Evolutionary conservation across 2,888 invertebrate genomes (phyloP).

Genomic region (Pachycephus smyrnensis): DNA sequence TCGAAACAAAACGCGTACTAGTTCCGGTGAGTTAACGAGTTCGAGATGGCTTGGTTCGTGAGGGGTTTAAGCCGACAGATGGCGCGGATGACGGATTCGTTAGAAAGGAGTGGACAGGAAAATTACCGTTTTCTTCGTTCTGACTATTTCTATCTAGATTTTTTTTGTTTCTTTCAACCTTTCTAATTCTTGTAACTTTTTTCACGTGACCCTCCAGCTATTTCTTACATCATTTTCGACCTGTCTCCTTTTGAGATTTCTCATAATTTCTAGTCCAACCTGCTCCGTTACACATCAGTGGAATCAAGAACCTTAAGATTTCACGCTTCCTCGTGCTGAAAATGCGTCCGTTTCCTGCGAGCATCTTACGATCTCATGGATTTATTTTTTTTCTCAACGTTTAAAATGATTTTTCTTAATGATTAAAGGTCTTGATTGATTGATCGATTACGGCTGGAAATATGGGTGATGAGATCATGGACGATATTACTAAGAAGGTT

Average conservation of each 20-base stretch:
- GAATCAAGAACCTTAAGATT: not conserved
- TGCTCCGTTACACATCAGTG: not conserved
- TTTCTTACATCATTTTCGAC: not conserved
- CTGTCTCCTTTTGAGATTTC: not conserved
- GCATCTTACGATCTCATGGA: not conserved
- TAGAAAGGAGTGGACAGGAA: not conserved
- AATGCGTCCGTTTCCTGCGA: not conserved
- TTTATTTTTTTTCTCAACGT: not conserved
- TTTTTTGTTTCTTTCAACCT: not conserved
- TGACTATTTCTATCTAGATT: not conserved
- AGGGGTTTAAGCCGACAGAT: not conserved
- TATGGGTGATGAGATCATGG: not conserved
- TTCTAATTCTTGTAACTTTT: not conserved
- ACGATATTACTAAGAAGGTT: not conserved
- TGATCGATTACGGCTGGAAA: not conserved
- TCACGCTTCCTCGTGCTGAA: not conserved
- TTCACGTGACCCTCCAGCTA: not conserved
- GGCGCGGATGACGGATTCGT: not conserved
- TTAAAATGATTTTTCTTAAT: not conserved
- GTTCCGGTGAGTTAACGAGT: slow-evolving; percentile 5
- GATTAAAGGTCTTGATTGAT: not conserved
- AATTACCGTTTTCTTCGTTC: not conserved
- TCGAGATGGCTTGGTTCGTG: not conserved
- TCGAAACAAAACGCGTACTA: slow-evolving; percentile 3
- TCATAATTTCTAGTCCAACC: not conserved